These are phyloP conservation scores for Aleiodes alternator DNA, from an alignment of 2,888 invertebrate species.

Conservation along the genomic window DNA sequence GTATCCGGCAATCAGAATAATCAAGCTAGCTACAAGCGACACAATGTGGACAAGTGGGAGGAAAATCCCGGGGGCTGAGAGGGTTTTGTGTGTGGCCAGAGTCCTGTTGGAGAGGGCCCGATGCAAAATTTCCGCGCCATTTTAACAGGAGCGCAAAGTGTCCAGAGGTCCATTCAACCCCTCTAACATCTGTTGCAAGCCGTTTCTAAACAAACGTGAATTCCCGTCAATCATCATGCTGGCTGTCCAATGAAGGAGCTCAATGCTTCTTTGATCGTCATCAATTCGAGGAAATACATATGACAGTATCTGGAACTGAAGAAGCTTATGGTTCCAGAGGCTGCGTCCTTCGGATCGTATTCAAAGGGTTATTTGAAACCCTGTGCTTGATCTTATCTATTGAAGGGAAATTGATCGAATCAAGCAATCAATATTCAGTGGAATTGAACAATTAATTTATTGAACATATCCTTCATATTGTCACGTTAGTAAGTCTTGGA, in stretches of 20 bases:
- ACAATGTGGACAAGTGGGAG: slow-evolving; percentile 16
- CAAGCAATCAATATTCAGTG: too few relatives aligned
- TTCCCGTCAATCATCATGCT: too few relatives aligned
- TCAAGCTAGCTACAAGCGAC: slow-evolving; percentile 47
- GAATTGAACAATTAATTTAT: too few relatives aligned
- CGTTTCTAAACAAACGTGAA: neutral
- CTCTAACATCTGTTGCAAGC: neutral
- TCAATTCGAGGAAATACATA: too few relatives aligned
- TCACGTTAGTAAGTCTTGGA: neutral
- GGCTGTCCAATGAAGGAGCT: too few relatives aligned
- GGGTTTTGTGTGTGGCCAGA: neutral
- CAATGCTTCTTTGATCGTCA: too few relatives aligned
- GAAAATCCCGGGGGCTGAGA: slow-evolving; percentile 19
- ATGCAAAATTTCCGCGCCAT: slow-evolving; percentile 64
- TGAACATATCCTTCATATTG: neutral
- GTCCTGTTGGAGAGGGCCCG: slow-evolving; percentile 40
- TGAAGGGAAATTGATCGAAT: too few relatives aligned
- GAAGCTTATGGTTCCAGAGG: too few relatives aligned
- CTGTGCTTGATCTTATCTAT: too few relatives aligned
- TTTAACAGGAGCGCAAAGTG: slow-evolving; percentile 68
- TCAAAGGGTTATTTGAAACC: too few relatives aligned
- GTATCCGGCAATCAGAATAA: slow-evolving; percentile 65
- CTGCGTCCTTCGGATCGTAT: too few relatives aligned
- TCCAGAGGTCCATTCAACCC: slow-evolving; percentile 32
- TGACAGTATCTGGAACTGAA: too few relatives aligned